Conservation (phyloP, 2,888 invertebrate genomes). For the Hypsopygia costalis region DNA sequence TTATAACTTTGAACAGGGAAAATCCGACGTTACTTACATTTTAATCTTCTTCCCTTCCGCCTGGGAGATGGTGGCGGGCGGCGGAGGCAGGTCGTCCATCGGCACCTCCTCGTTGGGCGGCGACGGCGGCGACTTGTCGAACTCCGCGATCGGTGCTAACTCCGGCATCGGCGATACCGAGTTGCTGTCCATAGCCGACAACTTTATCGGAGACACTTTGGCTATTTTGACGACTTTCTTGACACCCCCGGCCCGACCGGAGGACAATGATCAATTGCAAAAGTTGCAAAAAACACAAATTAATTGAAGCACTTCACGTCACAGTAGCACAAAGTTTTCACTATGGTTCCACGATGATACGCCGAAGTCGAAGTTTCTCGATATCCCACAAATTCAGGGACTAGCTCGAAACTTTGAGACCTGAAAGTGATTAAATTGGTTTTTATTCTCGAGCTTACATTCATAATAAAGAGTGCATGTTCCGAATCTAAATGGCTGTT, state of each 20-base stretch:
- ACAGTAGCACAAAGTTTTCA: slow-evolving; percentile 7
- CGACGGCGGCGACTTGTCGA: slow-evolving; percentile 85
- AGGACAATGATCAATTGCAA: slow-evolving; percentile 28
- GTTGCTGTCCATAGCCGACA: slow-evolving; percentile 84
- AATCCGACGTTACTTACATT: slow-evolving; percentile 69
- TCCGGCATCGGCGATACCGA: slow-evolving; percentile 85
- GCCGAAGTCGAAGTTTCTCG: slow-evolving; percentile 12
- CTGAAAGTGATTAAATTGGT: slow-evolving; percentile 48
- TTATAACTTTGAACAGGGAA: too few species aligned
- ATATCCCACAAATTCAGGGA: slow-evolving; percentile 29
- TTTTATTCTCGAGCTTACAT: slow-evolving; percentile 35
- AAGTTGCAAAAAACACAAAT: slow-evolving; percentile 16
- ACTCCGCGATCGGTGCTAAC: slow-evolving; percentile 85
- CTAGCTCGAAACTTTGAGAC: slow-evolving; percentile 38
- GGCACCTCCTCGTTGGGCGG: slow-evolving; percentile 82
- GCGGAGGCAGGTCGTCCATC: slow-evolving; percentile 84
- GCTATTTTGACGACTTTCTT: slow-evolving; percentile 43
- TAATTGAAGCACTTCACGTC: slow-evolving; percentile 15
- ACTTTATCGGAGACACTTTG: slow-evolving; percentile 80
- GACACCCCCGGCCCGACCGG: slow-evolving; percentile 57
- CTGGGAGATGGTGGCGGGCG: slow-evolving; percentile 80
- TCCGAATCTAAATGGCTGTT: slow-evolving; percentile 14
- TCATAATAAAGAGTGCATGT: slow-evolving; percentile 28
- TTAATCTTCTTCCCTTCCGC: slow-evolving; percentile 79
- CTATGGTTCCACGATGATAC: too few species aligned